phyloP scores from a whole-genome alignment of 1,140 invertebrate species.

The Bactericera cockerelli region DNA sequence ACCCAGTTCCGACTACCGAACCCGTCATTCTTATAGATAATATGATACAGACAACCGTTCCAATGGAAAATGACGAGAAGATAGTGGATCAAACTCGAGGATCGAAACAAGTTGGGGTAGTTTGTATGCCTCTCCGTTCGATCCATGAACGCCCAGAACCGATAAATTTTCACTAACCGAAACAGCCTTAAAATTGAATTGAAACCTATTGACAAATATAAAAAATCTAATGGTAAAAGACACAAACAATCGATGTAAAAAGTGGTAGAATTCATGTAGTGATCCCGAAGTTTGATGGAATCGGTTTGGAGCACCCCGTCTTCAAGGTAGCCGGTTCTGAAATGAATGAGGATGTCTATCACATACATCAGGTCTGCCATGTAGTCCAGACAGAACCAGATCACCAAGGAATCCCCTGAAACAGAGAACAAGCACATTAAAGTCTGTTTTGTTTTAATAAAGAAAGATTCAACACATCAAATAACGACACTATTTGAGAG shows the following conservation, averaged over 20 bases:
- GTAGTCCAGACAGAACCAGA: constrained; percentile 96
- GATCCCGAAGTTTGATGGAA: constrained; percentile 75
- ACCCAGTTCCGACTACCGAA: constrained; percentile 85
- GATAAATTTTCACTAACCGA: constrained; percentile 92
- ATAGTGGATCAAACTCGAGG: constrained; percentile 83
- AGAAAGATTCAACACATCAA: no score
- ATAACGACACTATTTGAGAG: no score
- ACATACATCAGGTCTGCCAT: constrained; percentile 91
- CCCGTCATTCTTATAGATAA: constrained; percentile 85
- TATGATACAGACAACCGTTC: constrained; percentile 96
- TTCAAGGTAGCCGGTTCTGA: constrained; percentile 90
- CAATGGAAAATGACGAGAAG: constrained; percentile 97
- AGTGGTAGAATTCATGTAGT: constrained; percentile 97
- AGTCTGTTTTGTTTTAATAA: constrained; percentile 3
- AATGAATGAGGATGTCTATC: constrained; percentile 91
- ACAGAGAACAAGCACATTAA: constrained; percentile 18
- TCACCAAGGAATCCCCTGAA: constrained; percentile 65
- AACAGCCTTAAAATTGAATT: constrained; percentile 93
- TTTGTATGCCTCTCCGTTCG: constrained; percentile 95
- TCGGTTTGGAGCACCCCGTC: constrained; percentile 95
- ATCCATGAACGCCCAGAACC: constrained; percentile 96
- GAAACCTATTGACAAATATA: constrained; percentile 95
- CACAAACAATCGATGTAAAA: constrained; percentile 99
- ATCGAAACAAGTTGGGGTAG: constrained; percentile 94
- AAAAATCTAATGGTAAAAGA: constrained; percentile 90